Evolutionary conservation across 2,888 invertebrate genomes (phyloP).

Genomic region (Andricus quercusramuli): DNA sequence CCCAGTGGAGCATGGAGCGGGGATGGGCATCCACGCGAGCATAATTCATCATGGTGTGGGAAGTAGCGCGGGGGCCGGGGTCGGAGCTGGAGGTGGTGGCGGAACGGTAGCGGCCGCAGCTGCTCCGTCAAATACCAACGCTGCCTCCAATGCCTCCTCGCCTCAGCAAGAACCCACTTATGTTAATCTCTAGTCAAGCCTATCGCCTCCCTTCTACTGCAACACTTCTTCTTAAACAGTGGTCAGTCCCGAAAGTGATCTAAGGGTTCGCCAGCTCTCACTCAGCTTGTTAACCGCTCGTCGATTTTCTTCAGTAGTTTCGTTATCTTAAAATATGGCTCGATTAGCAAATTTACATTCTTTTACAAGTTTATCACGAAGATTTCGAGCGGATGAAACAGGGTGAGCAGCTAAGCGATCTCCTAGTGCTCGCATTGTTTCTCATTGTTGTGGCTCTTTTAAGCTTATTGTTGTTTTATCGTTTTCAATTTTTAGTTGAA

Average conservation of each 20-base stretch:
- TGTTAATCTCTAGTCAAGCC: constrained; percentile 92
- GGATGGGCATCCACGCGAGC: constrained; percentile 79
- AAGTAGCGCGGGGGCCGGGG: constrained; percentile 79
- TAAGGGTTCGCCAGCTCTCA: constrained; percentile 72
- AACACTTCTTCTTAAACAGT: constrained; percentile 79
- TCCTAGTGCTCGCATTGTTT: constrained; percentile 78
- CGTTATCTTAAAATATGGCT: constrained; percentile 18
- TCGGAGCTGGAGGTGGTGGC: constrained; percentile 76
- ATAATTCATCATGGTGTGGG: constrained; percentile 78
- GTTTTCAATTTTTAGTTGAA: constrained; percentile 64
- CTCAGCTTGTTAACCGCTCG: constrained; percentile 64
- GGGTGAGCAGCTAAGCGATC: constrained; percentile 65
- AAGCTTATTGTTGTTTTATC: constrained; percentile 76
- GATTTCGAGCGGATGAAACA: constrained; percentile 45
- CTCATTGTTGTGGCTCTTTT: constrained; percentile 79
- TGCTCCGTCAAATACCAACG: constrained; percentile 81
- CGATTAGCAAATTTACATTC: not conserved
- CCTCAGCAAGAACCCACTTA: constrained; percentile 91
- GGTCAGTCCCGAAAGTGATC: constrained; percentile 79
- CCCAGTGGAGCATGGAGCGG: constrained; percentile 81
- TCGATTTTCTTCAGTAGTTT: constrained; percentile 46
- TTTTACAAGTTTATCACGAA: constrained; percentile 15
- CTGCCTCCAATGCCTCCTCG: constrained; percentile 79
- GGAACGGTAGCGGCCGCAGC: constrained; percentile 81
- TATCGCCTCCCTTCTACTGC: constrained; percentile 79